A percentile compares a stretch with the other conserved stretches of the same genome.
Conservation (phyloP, 2,113 vertebrate species). For the Rafetus swinhoei region DNA sequence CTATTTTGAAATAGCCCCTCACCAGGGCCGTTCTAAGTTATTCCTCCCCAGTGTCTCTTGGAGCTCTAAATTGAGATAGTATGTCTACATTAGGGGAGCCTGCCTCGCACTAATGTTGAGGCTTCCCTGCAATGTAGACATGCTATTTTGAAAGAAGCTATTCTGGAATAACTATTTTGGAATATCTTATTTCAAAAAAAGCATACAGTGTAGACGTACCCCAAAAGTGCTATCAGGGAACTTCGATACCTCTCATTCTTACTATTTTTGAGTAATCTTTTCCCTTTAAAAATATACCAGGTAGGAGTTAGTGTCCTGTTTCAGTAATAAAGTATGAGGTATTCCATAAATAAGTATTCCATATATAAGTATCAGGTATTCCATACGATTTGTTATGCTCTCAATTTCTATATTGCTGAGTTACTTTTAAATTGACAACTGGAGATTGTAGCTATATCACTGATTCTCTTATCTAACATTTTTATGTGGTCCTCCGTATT, state of each 20-base stretch:
- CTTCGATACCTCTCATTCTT: background rate
- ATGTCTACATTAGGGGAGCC: too few relatives aligned
- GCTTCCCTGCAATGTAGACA: too few relatives aligned
- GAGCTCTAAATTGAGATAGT: too few relatives aligned
- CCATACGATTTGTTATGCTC: accelerated
- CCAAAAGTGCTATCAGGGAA: accelerated
- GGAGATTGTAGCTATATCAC: background rate
- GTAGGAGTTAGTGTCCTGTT: accelerated
- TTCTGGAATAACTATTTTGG: too few relatives aligned
- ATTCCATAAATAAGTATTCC: too few relatives aligned
- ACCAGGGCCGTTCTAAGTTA: too few relatives aligned
- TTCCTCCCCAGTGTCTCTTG: too few relatives aligned
- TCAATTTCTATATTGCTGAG: background rate
- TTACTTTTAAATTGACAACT: background rate
- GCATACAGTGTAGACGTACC: too few relatives aligned
- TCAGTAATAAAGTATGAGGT: background rate
- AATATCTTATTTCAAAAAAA: too few relatives aligned
- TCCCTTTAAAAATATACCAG: background rate
- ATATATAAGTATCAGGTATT: background rate
- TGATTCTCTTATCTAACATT: background rate
- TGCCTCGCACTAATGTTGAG: too few relatives aligned
- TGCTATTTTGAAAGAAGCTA: too few relatives aligned
- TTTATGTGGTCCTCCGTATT: background rate
- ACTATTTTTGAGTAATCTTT: background rate
- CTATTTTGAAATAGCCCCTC: too few relatives aligned